Evolutionary conservation across 2,797 vertebrate species (phyloP), one percentile per base, ranked within the genome.

Genomic region (Astyanax mexicanus): DNA sequence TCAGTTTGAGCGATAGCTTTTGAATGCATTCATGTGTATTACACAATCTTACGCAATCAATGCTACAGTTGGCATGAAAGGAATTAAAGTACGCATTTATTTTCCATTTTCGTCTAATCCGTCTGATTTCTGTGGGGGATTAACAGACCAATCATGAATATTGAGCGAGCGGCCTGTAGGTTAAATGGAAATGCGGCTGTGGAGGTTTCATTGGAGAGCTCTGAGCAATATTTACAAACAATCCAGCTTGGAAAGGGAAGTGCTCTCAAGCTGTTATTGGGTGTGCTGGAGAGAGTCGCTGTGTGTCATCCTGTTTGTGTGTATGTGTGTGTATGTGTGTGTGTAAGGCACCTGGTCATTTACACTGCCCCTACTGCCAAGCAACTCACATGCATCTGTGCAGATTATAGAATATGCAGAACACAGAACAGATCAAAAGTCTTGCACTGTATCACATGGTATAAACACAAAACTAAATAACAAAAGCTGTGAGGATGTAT

Each of bases 41-140:
- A 67, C 32, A 17, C 49, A 35, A 55, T 83, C 82, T 91, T 92
- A 92, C 75, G 89, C 88, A 92, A 91, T 89, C 69, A 75, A 68
- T 81, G 84, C 90, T 81, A 77, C 86, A 65, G 81, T 88, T 82
- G 15, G 78, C 60, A 49, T 87, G 87, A 84, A 61, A 84, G 85
- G 91, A 91, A 90, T 91, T 89, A 90, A 89, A 86, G 86, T 86
- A 86, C 80, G 72, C 88, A 89, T 90, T 90, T 91, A 90, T 80
- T 91, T 91, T 83, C 84, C 72, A 77, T 89, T 91, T 89, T 90
- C 85, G 81, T 88, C 79, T 93, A 93, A 93, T 93, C 92, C 91
- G 77, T 84, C 87, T 88, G 90, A 91, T 91, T 92, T 92, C 88
- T 88, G 88, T 81, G 69, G 84, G 84, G 92, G 92, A 93, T 94